Percentiles rank a stretch among this genome's conserved stretches.
Evolutionary conservation across 2,797 vertebrate species (phyloP).

Genomic region (Phoeniculus purpureus): DNA sequence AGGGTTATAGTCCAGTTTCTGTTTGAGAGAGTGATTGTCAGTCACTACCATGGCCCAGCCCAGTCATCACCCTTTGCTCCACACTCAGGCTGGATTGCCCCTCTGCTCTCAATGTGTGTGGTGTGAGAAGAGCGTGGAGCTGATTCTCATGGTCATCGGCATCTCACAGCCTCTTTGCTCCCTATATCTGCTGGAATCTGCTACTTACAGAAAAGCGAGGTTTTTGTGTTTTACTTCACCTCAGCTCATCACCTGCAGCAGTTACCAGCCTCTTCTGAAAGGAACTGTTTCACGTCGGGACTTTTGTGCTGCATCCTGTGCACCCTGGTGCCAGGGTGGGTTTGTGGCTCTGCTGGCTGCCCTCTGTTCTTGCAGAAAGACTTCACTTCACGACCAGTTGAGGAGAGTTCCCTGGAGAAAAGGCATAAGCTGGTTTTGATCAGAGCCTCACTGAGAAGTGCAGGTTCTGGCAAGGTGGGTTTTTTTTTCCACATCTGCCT

Average conservation of each 20-base stretch:
- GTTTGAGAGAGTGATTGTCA: not conserved
- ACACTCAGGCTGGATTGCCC: fast-evolving
- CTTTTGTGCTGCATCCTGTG: fast-evolving
- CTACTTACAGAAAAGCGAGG: not conserved
- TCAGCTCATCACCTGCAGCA: not conserved
- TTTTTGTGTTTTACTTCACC: fast-evolving
- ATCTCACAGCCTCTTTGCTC: not conserved
- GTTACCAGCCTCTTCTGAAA: not conserved
- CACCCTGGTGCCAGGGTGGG: not conserved
- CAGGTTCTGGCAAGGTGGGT: not conserved
- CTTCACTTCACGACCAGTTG: not conserved
- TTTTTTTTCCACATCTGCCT: not conserved
- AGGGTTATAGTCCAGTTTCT: not conserved
- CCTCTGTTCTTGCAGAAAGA: not conserved
- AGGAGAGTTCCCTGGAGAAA: not conserved
- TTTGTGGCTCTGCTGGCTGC: not conserved
- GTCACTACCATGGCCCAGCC: not conserved
- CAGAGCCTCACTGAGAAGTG: not conserved
- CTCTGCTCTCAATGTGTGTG: not conserved
- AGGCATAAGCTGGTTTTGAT: not conserved
- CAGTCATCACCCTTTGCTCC: not conserved
- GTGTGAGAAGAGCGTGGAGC: not conserved
- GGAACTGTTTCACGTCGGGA: not conserved
- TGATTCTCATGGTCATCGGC: not conserved
- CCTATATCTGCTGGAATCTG: not conserved